Evolutionary conservation across 2,797 vertebrate genomes (phyloP), one percentile per base, ranked within the genome.

Genomic region (Podarcis lilfordi): DNA sequence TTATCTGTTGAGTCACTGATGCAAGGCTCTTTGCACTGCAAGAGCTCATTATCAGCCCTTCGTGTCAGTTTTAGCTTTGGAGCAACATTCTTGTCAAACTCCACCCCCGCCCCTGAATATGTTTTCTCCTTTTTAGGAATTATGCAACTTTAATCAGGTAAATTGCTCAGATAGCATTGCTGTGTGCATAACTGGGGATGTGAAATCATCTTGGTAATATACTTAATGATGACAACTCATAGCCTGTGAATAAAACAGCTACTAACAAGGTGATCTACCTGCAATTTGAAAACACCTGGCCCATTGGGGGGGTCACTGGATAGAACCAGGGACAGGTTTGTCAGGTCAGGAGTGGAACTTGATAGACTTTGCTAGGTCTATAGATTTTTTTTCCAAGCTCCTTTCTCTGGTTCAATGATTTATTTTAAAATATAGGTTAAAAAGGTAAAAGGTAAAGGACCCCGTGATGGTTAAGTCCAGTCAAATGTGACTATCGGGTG

Each of bases 1-100:
- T 93, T 95, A 90, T 93, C 88, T 91, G 89, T 84, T 40, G 76
- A 91, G 89, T 93, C 93, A 93, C 0, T 92, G 90, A 91, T 92
- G 91, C 90, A 89, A 93, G 69, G 37, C 81, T 91, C 78, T 71
- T 9, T 32, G 83, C 77, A 93, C 55, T 85, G 61, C 91, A 89
- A 89, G 89, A 92, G 88, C 69, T 92, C 89, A 86, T 94, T 91
- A 92, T 90, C 75, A 90, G 79, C 89, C 79, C 89, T 95, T 88
- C 89, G 79, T 90, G 86, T 89, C 69, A 90, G 91, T 92, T 90
- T 91, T 69, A n/a, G 88, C 69, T 55, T 91, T 8, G 9, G 93
- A 94, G 89, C 61, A 76, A 91, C 81, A 85, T 92, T 13, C 55
- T 82, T 77, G 72, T 81, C 91, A 87, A 90, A 89, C 84, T 83